Conservation (phyloP, 1,140 invertebrate species). For the Diabrotica undecimpunctata region DNA sequence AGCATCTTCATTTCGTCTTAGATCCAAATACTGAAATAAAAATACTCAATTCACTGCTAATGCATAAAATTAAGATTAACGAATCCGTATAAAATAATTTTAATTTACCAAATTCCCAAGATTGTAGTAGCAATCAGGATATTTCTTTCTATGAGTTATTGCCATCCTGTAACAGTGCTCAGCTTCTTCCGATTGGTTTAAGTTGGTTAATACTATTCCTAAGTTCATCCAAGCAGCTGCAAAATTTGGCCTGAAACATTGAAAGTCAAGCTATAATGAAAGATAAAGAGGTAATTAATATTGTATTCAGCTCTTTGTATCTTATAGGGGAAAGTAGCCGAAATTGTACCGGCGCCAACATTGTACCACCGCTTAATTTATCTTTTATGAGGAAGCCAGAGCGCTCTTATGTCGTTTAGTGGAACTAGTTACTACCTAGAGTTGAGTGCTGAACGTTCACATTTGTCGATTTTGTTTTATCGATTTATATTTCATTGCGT, state of each 20-base stretch:
- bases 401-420: too few relatives aligned
- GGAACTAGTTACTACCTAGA: too few relatives aligned
- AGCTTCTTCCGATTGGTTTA: slow-evolving; percentile 69
- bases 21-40: slow-evolving; percentile 55
- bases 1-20: slow-evolving; percentile 54
- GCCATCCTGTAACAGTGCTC: slow-evolving; percentile 78
- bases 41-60: background rate
- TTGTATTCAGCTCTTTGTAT: too few relatives aligned
- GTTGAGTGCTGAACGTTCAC: too few relatives aligned
- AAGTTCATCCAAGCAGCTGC: slow-evolving; percentile 98
- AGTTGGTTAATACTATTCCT: slow-evolving; percentile 80
- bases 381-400: too few relatives aligned
- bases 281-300: too few relatives aligned
- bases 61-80: background rate
- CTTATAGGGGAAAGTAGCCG: too few relatives aligned
- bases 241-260: slow-evolving; percentile 69
- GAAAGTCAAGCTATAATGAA: slow-evolving; percentile 17
- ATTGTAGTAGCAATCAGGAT: slow-evolving; percentile 93
- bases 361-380: too few relatives aligned
- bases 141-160: slow-evolving; percentile 69
- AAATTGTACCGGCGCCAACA: too few relatives aligned
- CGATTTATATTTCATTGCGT: too few relatives aligned
- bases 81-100: slow-evolving; percentile 6
- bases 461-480: too few relatives aligned
- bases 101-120: slow-evolving; percentile 80